Percentiles rank a stretch among this genome's conserved stretches.
Evolutionary conservation across 2,888 invertebrate species (phyloP).

Genomic region (Pocota personata): DNA sequence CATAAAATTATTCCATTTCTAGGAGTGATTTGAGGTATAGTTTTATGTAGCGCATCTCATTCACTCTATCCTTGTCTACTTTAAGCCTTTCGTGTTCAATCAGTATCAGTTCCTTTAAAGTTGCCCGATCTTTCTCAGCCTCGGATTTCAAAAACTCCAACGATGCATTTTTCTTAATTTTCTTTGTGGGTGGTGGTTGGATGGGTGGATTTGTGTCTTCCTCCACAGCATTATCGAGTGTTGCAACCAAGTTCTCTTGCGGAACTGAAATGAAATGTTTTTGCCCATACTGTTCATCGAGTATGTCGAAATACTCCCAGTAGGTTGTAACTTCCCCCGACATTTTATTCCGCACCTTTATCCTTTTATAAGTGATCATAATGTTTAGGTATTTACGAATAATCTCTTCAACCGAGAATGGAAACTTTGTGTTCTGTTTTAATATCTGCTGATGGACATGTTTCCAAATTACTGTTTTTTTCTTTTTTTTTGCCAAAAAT

Average conservation of each 20-base stretch:
- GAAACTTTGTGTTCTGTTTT: slow-evolving; percentile 9
- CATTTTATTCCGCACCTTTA: slow-evolving; percentile 41
- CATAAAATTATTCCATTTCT: neutral
- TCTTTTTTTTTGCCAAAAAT: neutral
- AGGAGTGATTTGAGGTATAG: neutral
- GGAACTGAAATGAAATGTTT: slow-evolving; percentile 16
- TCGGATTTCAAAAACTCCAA: slow-evolving; percentile 1
- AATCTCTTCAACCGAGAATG: slow-evolving; percentile 46
- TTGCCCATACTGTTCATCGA: slow-evolving; percentile 13
- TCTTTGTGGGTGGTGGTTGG: neutral
- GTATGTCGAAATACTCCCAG: slow-evolving; percentile 50
- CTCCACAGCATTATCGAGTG: neutral
- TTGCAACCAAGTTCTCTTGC: neutral
- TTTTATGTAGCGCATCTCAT: slow-evolving; percentile 1
- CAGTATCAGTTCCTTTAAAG: neutral
- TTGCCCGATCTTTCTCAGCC: neutral
- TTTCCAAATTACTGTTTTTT: slow-evolving; percentile 1
- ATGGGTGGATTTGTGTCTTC: neutral
- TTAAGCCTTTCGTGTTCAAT: neutral
- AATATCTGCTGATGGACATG: slow-evolving; percentile 1
- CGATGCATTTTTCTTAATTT: neutral
- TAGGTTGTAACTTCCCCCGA: slow-evolving; percentile 40
- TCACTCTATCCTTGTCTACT: neutral
- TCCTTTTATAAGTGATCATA: slow-evolving; percentile 48
- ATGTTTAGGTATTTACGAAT: slow-evolving; percentile 51